Conservation (phyloP, 1,140 invertebrate species). For the Tetragonula clypearis region DNA sequence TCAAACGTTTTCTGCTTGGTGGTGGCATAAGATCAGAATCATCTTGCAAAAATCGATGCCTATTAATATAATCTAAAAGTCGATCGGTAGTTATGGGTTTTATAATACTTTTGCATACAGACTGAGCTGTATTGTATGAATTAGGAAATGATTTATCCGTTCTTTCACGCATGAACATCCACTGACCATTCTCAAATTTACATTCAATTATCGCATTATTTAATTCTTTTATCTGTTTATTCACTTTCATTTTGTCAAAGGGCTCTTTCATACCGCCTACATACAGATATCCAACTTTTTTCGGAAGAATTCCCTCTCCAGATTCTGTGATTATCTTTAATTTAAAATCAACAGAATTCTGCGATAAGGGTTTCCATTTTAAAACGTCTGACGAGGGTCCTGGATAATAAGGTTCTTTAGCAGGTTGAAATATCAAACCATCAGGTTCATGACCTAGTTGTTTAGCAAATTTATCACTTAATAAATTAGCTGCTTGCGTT, state of each 20-base stretch:
- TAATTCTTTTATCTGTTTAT: slow-evolving; percentile 89
- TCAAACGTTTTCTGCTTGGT: slow-evolving; percentile 76
- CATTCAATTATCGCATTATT: slow-evolving; percentile 99
- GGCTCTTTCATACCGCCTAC: slow-evolving; percentile 88
- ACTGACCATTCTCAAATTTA: slow-evolving; percentile 88
- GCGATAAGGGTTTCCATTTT: slow-evolving; percentile 98
- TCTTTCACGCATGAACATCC: slow-evolving; percentile 98
- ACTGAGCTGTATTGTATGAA: slow-evolving; percentile 89
- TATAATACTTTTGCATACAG: slow-evolving; percentile 87
- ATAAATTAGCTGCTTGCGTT: slow-evolving; percentile 85
- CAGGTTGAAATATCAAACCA: slow-evolving; percentile 98
- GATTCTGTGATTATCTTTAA: slow-evolving; percentile 90
- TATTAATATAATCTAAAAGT: slow-evolving; percentile 89
- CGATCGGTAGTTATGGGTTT: slow-evolving; percentile 91
- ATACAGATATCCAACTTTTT: slow-evolving; percentile 90
- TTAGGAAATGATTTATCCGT: slow-evolving; percentile 99
- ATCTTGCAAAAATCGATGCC: slow-evolving; percentile 83
- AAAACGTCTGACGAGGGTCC: slow-evolving; percentile 93
- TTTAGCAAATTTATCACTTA: slow-evolving; percentile 93
- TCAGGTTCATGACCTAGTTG: slow-evolving; percentile 97
- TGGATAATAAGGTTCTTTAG: slow-evolving; percentile 90
- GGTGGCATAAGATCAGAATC: slow-evolving; percentile 87
- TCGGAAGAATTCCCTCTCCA: slow-evolving; percentile 88
- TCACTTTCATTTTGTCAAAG: slow-evolving; percentile 89
- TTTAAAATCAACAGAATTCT: slow-evolving; percentile 98